Conservation (phyloP, 1,140 invertebrate genomes). For the Anthonomus grandis region DNA sequence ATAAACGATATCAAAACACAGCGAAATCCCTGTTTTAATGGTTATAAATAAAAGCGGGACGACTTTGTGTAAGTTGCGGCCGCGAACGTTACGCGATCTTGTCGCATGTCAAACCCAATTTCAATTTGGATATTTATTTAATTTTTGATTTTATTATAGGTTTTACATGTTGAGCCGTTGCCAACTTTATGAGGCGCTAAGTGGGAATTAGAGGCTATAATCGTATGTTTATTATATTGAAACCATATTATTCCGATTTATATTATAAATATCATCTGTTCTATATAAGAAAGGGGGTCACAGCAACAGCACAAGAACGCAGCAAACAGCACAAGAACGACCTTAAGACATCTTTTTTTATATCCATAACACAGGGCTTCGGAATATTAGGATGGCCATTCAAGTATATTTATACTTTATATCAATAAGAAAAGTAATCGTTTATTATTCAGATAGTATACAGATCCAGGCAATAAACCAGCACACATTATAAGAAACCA, state of each 20-base stretch:
- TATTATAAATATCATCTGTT: background rate
- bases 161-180: background rate
- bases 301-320: too few species aligned
- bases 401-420: too few species aligned
- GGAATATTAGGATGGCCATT: too few species aligned
- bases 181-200: background rate
- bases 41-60: conserved; percentile 22
- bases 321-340: too few species aligned
- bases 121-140: conserved; percentile 16
- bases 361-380: too few species aligned
- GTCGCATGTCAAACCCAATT: conserved; percentile 17
- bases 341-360: too few species aligned
- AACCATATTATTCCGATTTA: background rate
- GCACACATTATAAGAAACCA: conserved; percentile 19
- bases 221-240: background rate
- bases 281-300: too few species aligned
- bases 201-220: background rate
- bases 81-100: conserved; percentile 13
- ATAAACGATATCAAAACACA: conserved; percentile 31
- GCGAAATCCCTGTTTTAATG: conserved; percentile 30
- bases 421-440: too few species aligned
- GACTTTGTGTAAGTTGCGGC: conserved; percentile 24
- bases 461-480: conserved; percentile 10
- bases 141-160: conserved; percentile 1
- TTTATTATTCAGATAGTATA: too few species aligned